phyloP scores from a whole-genome alignment of 2,113 vertebrate species.

The Fregata magnificens region DNA sequence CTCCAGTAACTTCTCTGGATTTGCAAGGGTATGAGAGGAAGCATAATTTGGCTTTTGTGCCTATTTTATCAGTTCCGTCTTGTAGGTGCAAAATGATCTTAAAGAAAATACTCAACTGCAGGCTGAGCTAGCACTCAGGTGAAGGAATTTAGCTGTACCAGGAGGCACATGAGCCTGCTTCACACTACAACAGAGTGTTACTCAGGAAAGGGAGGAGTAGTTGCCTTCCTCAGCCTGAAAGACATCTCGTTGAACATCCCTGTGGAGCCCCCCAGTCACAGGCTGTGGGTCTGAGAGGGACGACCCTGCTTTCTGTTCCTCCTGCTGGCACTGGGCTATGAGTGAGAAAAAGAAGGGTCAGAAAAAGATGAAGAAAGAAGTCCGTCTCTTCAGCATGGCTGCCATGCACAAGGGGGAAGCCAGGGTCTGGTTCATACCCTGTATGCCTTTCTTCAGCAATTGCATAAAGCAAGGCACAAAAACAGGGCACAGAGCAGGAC shows the following conservation, averaged over 20 bases:
- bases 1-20: not conserved
- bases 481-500: not conserved
- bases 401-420: not conserved
- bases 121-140: not conserved
- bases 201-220: not conserved
- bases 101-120: not conserved
- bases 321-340: not conserved
- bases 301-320: not conserved
- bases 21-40: not conserved
- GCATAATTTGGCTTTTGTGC: not conserved
- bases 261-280: rapidly evolving
- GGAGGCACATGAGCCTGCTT: not conserved
- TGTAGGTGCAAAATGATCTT: not conserved
- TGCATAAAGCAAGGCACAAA: not conserved
- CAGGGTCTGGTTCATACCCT: not conserved
- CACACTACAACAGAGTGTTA: not conserved
- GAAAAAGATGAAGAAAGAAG: not conserved
- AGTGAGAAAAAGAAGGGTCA: not conserved
- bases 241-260: not conserved
- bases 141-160: not conserved
- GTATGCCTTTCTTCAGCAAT: not conserved
- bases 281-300: not conserved
- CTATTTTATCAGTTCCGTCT: not conserved
- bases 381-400: not conserved
- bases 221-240: not conserved